Evolutionary conservation across 37 sponge, comb jelly and placozoan genomes (phyloP), one percentile per base, ranked within the genome.

Genomic region (Agelas oroides): DNA sequence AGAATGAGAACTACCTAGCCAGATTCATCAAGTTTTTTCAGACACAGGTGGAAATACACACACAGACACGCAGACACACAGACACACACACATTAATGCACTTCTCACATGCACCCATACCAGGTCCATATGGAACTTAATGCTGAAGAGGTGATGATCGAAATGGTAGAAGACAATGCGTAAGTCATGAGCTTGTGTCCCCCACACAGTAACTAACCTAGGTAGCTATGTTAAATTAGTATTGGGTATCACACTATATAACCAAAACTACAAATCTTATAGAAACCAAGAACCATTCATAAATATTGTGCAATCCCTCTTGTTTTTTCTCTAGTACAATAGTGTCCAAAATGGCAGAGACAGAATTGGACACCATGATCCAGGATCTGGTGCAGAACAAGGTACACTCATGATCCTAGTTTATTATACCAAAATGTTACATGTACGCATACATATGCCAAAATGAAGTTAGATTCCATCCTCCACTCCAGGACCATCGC

Each of bases 71-170:
- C 46, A 46, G 6, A 46, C 46, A 46, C 46, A 46, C 46, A 46
- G 6, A 46, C 46, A 46, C 46, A 46, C 46, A 46, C 46, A 46
- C 46, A 46, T 8, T 12, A 3, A 46, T 8, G 8, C 46, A 46
- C 46, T 8, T 12, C 46, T 12, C 46, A 46, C 46, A 46, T 8
- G 8, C 46, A 46, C 46, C 3, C 46, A 46, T 46, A 46, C 23
- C 78, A 91, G 86, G 70, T 91, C 38, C 57, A 86, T 54, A 67
- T 75, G 53, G 91, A 53, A 1, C 73, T 93, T 54, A 93, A 93
- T 77, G 94, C 94, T 66, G 94, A 93, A 59, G 80, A 82, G 20
- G 87, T 89, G 68, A 65, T 89, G 60, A 85, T 89, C 71, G 94
- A 93, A 53, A 62, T 93, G 58, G 89, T 89, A 1, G 75, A 86